These are phyloP conservation scores for Gymnothorax reevesii DNA, from an alignment of 2,797 vertebrate species.

Conservation along the genomic window DNA sequence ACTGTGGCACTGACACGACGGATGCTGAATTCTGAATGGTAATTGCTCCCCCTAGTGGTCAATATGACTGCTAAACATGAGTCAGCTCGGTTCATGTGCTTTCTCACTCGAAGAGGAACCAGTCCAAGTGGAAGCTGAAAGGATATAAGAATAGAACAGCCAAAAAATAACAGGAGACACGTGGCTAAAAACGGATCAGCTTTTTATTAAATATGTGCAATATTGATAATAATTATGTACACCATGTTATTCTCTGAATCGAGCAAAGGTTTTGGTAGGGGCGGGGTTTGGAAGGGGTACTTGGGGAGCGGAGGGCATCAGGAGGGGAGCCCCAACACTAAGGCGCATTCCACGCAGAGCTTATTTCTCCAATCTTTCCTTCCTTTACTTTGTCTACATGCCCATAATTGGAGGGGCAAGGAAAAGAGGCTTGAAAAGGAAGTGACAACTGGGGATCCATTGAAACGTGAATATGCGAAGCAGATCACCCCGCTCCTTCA, in stretches of 20 bases:
- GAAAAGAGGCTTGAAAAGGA: too few species aligned
- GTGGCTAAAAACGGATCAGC: neutral
- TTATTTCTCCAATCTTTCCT: neutral
- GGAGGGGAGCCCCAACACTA: neutral
- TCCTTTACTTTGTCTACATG: neutral
- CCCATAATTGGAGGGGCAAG: too few species aligned
- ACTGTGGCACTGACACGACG: too few species aligned
- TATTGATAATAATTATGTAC: conserved; percentile 21
- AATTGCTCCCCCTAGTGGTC: too few species aligned
- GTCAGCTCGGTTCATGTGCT: neutral
- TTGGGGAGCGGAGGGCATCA: neutral
- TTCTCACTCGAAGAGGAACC: neutral
- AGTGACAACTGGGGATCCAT: too few species aligned
- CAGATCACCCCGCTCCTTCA: too few species aligned
- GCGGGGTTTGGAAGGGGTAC: too few species aligned
- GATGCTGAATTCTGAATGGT: too few species aligned
- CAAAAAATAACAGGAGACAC: neutral
- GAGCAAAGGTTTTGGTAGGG: neutral
- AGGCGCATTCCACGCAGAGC: neutral
- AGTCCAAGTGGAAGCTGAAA: neutral
- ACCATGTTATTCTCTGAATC: conserved; percentile 15
- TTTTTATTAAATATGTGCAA: conserved; percentile 28
- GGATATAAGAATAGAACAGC: neutral
- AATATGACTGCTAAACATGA: too few species aligned
- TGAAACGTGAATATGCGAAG: too few species aligned